Conservation (phyloP, 2,888 invertebrate genomes). For the Merodon equestris region DNA sequence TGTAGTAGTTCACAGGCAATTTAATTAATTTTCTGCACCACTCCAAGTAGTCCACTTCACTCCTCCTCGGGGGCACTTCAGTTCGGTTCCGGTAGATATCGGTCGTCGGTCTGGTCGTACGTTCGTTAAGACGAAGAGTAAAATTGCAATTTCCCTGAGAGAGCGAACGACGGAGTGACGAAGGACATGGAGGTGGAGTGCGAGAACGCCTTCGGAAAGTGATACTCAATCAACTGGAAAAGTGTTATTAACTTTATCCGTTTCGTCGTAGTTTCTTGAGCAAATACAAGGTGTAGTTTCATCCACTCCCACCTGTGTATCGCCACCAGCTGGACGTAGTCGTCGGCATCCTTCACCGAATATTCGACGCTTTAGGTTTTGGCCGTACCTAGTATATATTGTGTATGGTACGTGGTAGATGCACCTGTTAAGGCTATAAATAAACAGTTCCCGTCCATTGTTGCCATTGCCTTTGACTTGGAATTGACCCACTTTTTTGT, state of each 20-base stretch:
- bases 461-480: slow-evolving; percentile 56
- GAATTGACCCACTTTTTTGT: slow-evolving; percentile 61
- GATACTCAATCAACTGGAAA: slow-evolving; percentile 68
- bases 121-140: slow-evolving; percentile 33
- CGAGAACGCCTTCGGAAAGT: slow-evolving; percentile 61
- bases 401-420: too few species aligned
- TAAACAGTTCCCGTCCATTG: slow-evolving; percentile 44
- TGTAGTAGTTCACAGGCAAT: slow-evolving; percentile 59
- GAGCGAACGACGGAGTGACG: too few species aligned
- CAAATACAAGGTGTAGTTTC: too few species aligned
- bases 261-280: slow-evolving; percentile 22
- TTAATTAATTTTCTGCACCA: slow-evolving; percentile 66
- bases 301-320: too few species aligned
- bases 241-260: slow-evolving; percentile 68
- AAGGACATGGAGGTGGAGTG: slow-evolving; percentile 10
- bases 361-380: too few species aligned
- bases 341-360: too few species aligned
- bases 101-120: too few species aligned
- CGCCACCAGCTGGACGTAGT: too few species aligned
- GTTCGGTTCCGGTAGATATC: too few species aligned
- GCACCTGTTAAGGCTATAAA: slow-evolving; percentile 45
- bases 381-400: too few species aligned
- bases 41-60: slow-evolving; percentile 37
- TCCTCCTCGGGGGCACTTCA: too few species aligned
- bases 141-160: slow-evolving; percentile 58